Percentiles rank a stretch among this genome's conserved stretches.
These are phyloP conservation scores for Geotrypetes seraphini DNA, from an alignment of 2,797 vertebrate species.

Conservation along the genomic window DNA sequence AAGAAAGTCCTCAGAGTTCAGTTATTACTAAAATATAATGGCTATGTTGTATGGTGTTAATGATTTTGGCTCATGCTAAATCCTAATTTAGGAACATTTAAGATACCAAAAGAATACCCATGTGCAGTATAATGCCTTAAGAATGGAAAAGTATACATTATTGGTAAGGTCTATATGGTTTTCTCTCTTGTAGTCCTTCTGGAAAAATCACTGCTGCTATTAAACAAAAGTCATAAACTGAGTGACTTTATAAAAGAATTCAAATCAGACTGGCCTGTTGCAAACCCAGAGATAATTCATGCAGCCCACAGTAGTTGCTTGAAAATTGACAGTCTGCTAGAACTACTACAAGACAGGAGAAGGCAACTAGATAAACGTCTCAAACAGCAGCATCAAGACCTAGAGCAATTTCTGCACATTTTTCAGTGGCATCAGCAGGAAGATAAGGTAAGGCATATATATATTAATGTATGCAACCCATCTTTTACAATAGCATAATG, in stretches of 20 bases:
- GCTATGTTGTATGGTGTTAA: too few relatives aligned
- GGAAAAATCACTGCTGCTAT: conserved; percentile 66
- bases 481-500: too few relatives aligned
- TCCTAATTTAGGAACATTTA: too few relatives aligned
- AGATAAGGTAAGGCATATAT: conserved; percentile 46
- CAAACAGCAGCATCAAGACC: conserved; percentile 43
- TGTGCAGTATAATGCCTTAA: too few relatives aligned
- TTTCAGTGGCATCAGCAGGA: conserved; percentile 58
- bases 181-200: conserved; percentile 61
- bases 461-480: too few relatives aligned
- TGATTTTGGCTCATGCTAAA: too few relatives aligned
- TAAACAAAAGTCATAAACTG: conserved; percentile 73
- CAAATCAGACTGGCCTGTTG: conserved; percentile 58
- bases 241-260: conserved; percentile 68
- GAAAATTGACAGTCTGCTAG: conserved; percentile 75
- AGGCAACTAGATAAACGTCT: conserved; percentile 59
- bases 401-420: conserved; percentile 45
- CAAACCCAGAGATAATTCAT: conserved; percentile 43
- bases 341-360: conserved; percentile 78
- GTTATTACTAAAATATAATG: too few relatives aligned
- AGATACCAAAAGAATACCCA: neutral
- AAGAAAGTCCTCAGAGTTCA: too few relatives aligned
- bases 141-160: too few relatives aligned
- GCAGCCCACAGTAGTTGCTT: conserved; percentile 55
- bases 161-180: too few relatives aligned